These are phyloP conservation scores for Germaria angustata DNA, from an alignment of 2,888 invertebrate genomes.

Conservation along the genomic window DNA sequence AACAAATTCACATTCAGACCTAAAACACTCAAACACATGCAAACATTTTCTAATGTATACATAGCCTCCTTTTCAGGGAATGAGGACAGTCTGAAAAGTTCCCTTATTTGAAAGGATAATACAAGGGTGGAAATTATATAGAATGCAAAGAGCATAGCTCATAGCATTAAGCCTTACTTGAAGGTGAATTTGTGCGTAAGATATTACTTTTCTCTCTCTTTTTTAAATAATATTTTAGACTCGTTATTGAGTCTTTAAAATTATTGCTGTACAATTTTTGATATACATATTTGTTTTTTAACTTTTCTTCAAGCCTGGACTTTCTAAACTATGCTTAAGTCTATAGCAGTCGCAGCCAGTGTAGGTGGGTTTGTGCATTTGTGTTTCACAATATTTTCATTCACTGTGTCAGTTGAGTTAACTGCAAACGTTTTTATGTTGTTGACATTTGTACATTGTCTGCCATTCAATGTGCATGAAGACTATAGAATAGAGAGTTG, in stretches of 20 bases:
- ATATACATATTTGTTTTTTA: too few species aligned
- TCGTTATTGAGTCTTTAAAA: too few species aligned
- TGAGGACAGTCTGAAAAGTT: neutral
- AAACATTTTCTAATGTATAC: slow-evolving; percentile 18
- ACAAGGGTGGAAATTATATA: too few species aligned
- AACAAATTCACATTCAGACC: slow-evolving; percentile 48
- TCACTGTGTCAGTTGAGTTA: slow-evolving; percentile 67
- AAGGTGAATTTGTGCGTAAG: too few species aligned
- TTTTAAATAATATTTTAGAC: too few species aligned
- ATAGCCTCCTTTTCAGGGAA: neutral
- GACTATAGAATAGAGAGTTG: slow-evolving; percentile 53
- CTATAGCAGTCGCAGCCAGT: neutral
- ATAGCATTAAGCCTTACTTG: too few species aligned
- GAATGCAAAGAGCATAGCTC: too few species aligned
- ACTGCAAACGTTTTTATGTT: slow-evolving; percentile 66
- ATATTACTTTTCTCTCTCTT: too few species aligned
- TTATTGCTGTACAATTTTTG: too few species aligned
- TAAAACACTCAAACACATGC: slow-evolving; percentile 42
- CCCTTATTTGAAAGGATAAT: neutral
- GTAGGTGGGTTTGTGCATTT: neutral
- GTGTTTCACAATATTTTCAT: slow-evolving; percentile 59
- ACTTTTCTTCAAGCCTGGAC: neutral
- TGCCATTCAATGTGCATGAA: slow-evolving; percentile 72
- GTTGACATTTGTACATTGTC: slow-evolving; percentile 75
- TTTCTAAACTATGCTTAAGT: slow-evolving; percentile 17